Evolutionary conservation across 2,113 vertebrate genomes (phyloP).

Genomic region (Barnardius zonarius): DNA sequence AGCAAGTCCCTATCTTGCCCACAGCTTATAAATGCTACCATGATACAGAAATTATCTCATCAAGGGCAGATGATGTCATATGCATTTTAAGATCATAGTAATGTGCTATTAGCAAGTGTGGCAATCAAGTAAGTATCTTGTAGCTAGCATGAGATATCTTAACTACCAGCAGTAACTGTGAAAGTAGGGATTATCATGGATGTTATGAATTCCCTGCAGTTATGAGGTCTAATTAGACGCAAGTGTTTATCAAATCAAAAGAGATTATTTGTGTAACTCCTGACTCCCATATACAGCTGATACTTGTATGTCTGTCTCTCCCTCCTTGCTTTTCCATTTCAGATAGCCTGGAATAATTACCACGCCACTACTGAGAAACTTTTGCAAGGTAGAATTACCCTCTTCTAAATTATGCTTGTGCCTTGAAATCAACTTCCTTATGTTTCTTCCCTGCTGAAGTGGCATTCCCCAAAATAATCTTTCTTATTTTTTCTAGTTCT

Average conservation of each 20-base stretch:
- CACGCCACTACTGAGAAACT: not conserved
- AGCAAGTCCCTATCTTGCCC: not conserved
- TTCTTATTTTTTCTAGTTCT: not conserved
- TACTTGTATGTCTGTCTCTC: not conserved
- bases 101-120: not conserved
- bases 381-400: not conserved
- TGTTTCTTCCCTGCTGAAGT: not conserved
- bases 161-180: not conserved
- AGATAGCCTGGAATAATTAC: not conserved
- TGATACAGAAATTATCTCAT: not conserved
- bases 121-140: not conserved
- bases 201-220: not conserved
- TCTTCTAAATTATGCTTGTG: not conserved
- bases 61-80: not conserved
- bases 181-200: not conserved
- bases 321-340: not conserved
- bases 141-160: not conserved
- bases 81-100: not conserved
- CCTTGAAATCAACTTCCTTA: not conserved
- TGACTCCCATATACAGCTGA: not conserved
- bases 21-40: not conserved
- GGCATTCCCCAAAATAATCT: not conserved
- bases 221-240: not conserved
- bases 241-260: not conserved
- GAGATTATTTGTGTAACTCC: not conserved